Evolutionary conservation across 1,140 invertebrate species (phyloP), one percentile per base, ranked within the genome.

Genomic region (Achatina immaculata): DNA sequence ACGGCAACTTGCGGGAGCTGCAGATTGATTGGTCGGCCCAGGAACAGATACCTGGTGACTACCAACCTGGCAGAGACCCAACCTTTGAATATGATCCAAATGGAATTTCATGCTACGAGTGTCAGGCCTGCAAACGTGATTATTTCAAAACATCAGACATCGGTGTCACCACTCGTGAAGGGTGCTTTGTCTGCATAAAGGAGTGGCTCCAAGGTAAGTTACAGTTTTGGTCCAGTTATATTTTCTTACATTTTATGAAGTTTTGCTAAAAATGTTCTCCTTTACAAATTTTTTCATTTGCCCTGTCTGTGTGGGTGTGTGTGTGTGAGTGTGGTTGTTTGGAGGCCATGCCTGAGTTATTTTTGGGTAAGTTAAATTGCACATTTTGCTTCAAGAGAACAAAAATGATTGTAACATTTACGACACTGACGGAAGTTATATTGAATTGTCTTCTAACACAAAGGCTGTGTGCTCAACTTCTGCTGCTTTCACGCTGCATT

Each of bases 11-110:
- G 36, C 85, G 83, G 72, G 85, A 86, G 68, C 83, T 88, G 45
- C 87, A 88, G 82, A 80, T 84, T 4, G 84, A 85, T 40, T 88
- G 87, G 87, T 83, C 82, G 31, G 82, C 83, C 14, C 85, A 86
- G 79, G 76, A 82, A 43, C 82, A 82, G 48, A 83, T 88, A 28
- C 87, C 87, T n/a, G 84, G 85, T 34, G 85, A 83, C 38, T 75
- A 79, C 38, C 72, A 80, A 14, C 87, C 85, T 0, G 83, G 85
- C 62, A 78, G 80, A 0, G 83, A 83, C 42, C 71, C 62, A 36
- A 83, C 85, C 45, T 86, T 83, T 74, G 86, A 85, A n/a, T 71
- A 82, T 43, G 86, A 85, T 28, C 42, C 48, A 0, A 82, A 78
- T 14, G 87, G 87, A 14, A 77, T 86, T 4, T 28, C 66, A 11